Evolutionary conservation across 1,140 invertebrate genomes (phyloP), one percentile per base, ranked within the genome.

Genomic region (Coboldia fuscipes): DNA sequence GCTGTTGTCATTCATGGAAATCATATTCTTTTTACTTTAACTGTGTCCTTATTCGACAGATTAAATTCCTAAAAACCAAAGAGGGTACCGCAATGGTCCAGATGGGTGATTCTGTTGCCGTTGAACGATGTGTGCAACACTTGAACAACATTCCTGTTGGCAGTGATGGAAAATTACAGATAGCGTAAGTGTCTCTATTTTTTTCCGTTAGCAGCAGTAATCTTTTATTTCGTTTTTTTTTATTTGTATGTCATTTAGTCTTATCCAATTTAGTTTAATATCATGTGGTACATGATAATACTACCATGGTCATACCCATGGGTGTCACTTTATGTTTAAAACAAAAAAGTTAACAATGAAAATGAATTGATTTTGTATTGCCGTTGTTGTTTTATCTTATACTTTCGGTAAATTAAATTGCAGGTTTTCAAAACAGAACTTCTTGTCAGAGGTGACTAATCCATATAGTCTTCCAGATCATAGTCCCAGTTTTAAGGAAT

Each of bases 21-120:
- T 24, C 23, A 24, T 24, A n/a, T n/a, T n/a, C n/a, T n/a, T n/a
- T 24, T 7, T n/a, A 24, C 7, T 8, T 24, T 29, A 29, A 9
- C 14, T 29, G 6, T 29, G 18, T 19, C 34, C 34, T 42, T 39
- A 43, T 40, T 49, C 66, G 58, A 4, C 58, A 96, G 88, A 80
- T 97, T 42, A 97, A 97, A 63, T 97, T 97, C 60, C 64, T 98
- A 54, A 96, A 94, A 63, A 94, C 85, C 35, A 97, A 97, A 63
- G 89, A 96, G 51, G 93, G 93, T 34, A 93, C 90, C 36, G 92
- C 92, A n/a, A 98, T 99, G 92, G 83, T 97, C 38, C 90, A 98
- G 56, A 92, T 99, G 88, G 90, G 90, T 10, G 89, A 96, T 56
- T 70, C 72, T n/a, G 68, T 86, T 30, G 82, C 90, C 6, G 88